Base-by-base conservation (phyloP, 2,113 vertebrate genomes). In the Anguilla japonica region DNA sequence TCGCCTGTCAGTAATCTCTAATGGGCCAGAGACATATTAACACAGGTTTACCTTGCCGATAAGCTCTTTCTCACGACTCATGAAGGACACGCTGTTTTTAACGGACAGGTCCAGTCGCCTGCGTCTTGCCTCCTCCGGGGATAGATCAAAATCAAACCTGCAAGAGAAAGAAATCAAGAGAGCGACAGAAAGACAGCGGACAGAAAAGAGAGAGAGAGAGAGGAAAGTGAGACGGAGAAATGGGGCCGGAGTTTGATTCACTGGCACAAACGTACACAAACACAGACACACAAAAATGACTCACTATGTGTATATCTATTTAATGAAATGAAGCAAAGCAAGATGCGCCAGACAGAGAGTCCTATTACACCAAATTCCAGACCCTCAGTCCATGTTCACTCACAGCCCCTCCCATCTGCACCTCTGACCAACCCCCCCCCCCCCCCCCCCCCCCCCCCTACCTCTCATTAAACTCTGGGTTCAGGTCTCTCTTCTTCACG, bases 401-500 rank as follows among this genome's bases (percentile, higher is more conserved):
- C 43, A 4, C 63, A 5, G 20, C 22, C 60, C 18, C 60, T 8
- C 9, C 14, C 56, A 60, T 16, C 56, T 60, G 14, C 56, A 60
- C 1, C 18, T 3, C 56, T 18, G 56, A 3, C 18, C 46, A 67
- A 22, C 39, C 56, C 16, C 46, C 18, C 39, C 56, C 16, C 46
- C 18, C n/a, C 40, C 15, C n/a, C 43, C 16, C 71, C 56, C 7
- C 71, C 3, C 1, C 29, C 75, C 4, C 83, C 53, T 67, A 96
- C 96, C 94, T 97, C 87, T 98, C 98, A 3, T 94, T 97, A 88
- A 95, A 99, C 71, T 98, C 97, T 0, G 98, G 98, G 87, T 95
- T 96, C 9, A 94, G 86, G n/a, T 96, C 96, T 91, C 90, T 96
- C 91, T 95, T 98, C 93, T 96, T 98, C 67, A 97, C 95, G 0